Conservation (phyloP, 2,113 vertebrate genomes). For the Geococcyx californianus region DNA sequence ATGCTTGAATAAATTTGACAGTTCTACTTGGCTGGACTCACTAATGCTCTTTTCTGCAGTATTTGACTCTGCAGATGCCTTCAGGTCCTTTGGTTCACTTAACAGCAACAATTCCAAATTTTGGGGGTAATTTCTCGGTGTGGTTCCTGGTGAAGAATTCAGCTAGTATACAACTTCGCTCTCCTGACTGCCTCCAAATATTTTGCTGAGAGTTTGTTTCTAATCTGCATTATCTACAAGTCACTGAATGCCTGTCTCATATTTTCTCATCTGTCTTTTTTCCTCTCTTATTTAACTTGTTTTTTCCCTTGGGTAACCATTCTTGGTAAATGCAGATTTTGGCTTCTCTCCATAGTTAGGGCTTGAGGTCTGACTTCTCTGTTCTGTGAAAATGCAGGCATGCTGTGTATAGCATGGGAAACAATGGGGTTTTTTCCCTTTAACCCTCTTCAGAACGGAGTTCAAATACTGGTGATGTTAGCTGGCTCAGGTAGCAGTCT, state of each 20-base stretch:
- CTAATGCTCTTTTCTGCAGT: background rate
- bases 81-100: background rate
- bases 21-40: background rate
- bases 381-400: background rate
- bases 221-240: background rate
- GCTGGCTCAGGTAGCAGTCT: background rate
- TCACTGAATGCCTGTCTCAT: background rate
- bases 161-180: background rate
- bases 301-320: background rate
- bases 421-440: background rate
- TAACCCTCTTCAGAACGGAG: background rate
- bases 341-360: background rate
- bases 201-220: background rate
- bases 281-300: background rate
- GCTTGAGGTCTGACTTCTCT: background rate
- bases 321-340: background rate
- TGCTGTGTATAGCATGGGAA: background rate
- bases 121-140: background rate
- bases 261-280: background rate
- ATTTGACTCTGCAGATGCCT: background rate
- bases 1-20: background rate
- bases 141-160: background rate
- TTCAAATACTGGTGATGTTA: background rate
- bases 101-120: background rate
- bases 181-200: background rate